Conservation (phyloP, 2,888 invertebrate genomes). For the Cryptus armator region DNA sequence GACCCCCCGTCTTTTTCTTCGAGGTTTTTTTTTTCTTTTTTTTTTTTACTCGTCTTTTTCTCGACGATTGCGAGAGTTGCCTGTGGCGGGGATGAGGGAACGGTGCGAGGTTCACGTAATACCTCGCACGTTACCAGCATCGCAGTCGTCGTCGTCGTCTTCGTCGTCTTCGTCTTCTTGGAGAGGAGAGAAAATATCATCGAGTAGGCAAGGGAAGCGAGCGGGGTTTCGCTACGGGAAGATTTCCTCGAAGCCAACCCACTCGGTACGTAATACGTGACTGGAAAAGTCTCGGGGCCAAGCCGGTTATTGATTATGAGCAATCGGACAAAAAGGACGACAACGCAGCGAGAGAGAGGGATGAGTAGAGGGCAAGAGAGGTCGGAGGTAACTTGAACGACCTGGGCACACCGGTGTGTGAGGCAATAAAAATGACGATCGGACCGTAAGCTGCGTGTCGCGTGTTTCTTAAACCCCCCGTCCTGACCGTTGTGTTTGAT, state of each 20-base stretch:
- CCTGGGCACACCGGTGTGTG: conserved; percentile 9
- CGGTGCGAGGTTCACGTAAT: conserved; percentile 24
- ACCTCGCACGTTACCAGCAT: conserved; percentile 32
- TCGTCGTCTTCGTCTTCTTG: conserved; percentile 4
- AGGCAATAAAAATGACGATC: conserved; percentile 64
- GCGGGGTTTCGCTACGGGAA: conserved; percentile 8
- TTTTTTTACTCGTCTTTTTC: background rate
- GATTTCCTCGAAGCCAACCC: conserved; percentile 39
- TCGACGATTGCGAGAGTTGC: conserved; percentile 23
- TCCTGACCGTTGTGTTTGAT: background rate
- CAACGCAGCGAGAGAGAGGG: conserved; percentile 15
- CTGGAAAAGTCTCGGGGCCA: conserved; percentile 58
- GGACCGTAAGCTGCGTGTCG: conserved; percentile 42
- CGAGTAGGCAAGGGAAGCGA: background rate
- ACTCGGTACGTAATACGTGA: conserved; percentile 59
- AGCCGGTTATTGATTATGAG: conserved; percentile 67
- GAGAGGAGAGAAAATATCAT: conserved; percentile 36
- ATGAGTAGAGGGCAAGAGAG: conserved; percentile 8
- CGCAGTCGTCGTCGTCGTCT: conserved; percentile 15
- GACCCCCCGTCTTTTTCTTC: background rate
- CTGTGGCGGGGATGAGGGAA: background rate
- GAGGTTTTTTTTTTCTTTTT: background rate
- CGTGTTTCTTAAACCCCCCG: background rate
- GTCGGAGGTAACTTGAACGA: conserved; percentile 17
- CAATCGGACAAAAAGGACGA: conserved; percentile 57